These are phyloP conservation scores for Tamias sibiricus DNA, from an alignment of 2,113 vertebrate species.

Conservation along the genomic window DNA sequence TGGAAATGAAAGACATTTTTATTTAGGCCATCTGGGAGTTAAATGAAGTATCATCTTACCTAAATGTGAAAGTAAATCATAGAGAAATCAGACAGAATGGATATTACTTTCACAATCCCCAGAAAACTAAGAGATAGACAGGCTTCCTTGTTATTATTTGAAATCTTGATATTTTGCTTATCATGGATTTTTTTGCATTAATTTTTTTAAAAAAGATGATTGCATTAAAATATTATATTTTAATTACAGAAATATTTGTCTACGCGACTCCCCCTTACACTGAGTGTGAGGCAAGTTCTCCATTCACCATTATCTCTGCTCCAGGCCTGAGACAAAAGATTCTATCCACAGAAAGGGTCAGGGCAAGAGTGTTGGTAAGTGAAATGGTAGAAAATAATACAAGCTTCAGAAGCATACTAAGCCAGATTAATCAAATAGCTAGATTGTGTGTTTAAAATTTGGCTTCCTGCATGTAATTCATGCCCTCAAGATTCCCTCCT, in stretches of 20 bases:
- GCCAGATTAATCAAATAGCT: constrained; percentile 27
- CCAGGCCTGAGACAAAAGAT: not conserved
- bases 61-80: not conserved
- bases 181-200: not conserved
- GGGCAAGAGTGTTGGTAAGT: not conserved
- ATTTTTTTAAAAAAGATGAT: not conserved
- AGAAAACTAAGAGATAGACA: not conserved
- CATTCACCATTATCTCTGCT: not conserved
- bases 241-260: not conserved
- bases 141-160: not conserved
- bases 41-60: not conserved
- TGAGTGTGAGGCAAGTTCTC: not conserved
- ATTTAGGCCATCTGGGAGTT: not conserved
- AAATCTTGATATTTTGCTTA: not conserved
- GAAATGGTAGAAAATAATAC: not conserved
- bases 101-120: not conserved
- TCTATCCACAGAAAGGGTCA: not conserved
- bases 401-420: not conserved
- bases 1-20: not conserved
- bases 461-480: not conserved
- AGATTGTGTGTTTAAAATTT: constrained; percentile 1
- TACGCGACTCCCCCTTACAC: not conserved
- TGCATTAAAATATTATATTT: not conserved
- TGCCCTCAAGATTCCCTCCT: not conserved
- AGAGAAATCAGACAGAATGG: not conserved